These are phyloP conservation scores for Gymnorhina tibicen DNA, from an alignment of 2,113 vertebrate genomes.

Conservation along the genomic window DNA sequence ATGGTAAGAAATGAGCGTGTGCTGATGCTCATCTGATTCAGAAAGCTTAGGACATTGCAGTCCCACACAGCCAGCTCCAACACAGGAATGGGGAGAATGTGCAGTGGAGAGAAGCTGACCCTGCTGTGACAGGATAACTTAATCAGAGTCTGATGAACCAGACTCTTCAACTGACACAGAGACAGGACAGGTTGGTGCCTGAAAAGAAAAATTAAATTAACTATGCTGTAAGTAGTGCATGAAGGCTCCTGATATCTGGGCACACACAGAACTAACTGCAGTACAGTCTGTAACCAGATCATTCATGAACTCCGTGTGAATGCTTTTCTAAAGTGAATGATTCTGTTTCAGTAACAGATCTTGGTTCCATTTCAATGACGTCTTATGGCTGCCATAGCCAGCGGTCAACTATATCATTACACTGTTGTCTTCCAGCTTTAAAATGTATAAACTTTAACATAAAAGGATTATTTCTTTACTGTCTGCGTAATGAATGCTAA, in stretches of 20 bases:
- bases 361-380: neutral
- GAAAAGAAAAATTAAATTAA: neutral
- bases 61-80: neutral
- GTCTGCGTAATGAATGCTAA: neutral
- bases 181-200: fast-evolving
- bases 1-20: neutral
- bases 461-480: neutral
- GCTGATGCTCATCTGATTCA: neutral
- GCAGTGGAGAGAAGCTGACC: neutral
- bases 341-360: neutral
- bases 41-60: neutral
- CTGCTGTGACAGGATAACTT: neutral
- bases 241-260: neutral
- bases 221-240: neutral
- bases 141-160: neutral
- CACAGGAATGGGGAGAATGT: neutral
- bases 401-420: neutral
- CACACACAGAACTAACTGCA: neutral
- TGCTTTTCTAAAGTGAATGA: neutral
- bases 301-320: neutral
- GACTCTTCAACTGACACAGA: neutral
- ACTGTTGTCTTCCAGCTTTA: neutral
- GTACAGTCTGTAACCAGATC: neutral
- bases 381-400: neutral
- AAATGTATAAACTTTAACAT: neutral